Evolutionary conservation across 2,797 vertebrate species (phyloP), one percentile per base, ranked within the genome.

Genomic region (Enteromius thamalakanensis): DNA sequence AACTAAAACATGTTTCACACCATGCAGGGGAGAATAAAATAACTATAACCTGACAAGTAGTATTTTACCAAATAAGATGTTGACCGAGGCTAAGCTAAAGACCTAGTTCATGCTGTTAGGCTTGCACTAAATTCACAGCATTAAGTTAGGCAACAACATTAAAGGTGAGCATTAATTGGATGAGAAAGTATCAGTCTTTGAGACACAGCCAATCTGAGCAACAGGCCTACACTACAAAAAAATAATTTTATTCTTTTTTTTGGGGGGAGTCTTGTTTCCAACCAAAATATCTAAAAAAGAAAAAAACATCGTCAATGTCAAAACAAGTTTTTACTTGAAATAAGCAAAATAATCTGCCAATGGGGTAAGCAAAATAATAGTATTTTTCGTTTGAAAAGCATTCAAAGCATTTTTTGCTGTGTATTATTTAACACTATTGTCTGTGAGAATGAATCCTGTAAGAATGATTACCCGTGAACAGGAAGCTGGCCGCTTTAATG

Each of bases 131-230:
- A 78, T 64, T 67, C 42, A 49, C 40, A 67, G 45, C 14, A 62
- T 47, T 81, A 40, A 60, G 51, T 83, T 71, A 83, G 87, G 83
- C 80, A 83, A 37, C 76, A 76, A 86, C 86, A 85, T 93, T 90
- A 90, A 86, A 45, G 87, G 87, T 89, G 86, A 89, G 70, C 78
- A 85, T 90, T 89, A 93, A 93, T 86, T 92, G 89, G 87, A 91
- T 93, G 90, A 84, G 69, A 74, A 17, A 23, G 75, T 88, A 67
- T 89, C 85, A 86, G 86, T 79, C 80, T 40, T 47, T 84, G 80
- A 58, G 40, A 67, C 78, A 49, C 69, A 87, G 87, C 89, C 88
- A 87, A 80, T 87, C 85, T 84, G 47, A 72, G 17, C 23, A 70
- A 70, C 67, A 45, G 64, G 4, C 77, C 8, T 45, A 9, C 8